Conservation (phyloP, 2,113 vertebrate species). For the Drymodes brunneopygia region DNA sequence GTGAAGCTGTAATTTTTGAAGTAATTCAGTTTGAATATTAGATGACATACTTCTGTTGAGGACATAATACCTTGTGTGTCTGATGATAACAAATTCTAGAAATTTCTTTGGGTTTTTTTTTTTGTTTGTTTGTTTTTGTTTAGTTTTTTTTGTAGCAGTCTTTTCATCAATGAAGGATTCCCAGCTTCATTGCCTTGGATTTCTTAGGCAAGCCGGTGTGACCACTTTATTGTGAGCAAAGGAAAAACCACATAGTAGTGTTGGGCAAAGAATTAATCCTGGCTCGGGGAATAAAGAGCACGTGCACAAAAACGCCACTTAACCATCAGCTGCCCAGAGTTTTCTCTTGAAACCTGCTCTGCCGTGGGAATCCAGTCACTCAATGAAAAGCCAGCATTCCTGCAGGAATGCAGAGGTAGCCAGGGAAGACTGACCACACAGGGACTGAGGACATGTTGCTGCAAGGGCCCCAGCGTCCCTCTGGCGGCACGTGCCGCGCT, state of each 20-base stretch:
- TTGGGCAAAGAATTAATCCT: not conserved
- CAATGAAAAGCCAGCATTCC: not conserved
- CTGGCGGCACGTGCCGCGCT: rapidly evolving
- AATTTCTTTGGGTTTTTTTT: not conserved
- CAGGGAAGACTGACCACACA: not conserved
- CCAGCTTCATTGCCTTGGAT: not conserved
- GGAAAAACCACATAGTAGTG: not conserved
- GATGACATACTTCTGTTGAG: not conserved
- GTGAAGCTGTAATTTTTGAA: not conserved
- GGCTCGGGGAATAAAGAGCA: not conserved
- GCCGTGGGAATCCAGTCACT: not conserved
- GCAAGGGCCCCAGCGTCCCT: rapidly evolving
- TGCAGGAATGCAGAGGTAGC: not conserved
- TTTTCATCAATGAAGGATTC: not conserved
- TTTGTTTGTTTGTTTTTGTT: no score
- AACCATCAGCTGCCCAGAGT: not conserved
- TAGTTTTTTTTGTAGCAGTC: not conserved
- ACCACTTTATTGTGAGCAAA: not conserved
- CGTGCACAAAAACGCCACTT: rapidly evolving
- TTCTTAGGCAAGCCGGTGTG: not conserved
- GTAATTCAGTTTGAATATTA: not conserved
- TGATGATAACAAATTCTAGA: not conserved
- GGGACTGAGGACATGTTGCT: not conserved
- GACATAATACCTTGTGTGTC: not conserved
- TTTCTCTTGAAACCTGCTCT: not conserved